phyloP scores from a whole-genome alignment of 1,140 invertebrate genomes.

The Tribolium castaneum region DNA sequence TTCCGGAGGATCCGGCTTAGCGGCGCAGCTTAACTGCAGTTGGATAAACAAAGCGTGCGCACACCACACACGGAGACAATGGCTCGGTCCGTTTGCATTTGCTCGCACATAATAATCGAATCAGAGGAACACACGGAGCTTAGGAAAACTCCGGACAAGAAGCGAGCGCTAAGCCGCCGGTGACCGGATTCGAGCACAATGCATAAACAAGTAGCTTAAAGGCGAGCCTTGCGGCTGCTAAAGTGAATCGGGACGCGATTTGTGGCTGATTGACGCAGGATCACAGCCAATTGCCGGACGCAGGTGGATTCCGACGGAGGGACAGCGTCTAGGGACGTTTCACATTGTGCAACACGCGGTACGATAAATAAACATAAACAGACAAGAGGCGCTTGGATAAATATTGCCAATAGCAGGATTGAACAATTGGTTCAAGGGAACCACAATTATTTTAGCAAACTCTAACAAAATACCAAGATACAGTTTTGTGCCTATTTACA shows the following conservation, averaged over 20 bases:
- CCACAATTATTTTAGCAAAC: too few relatives aligned
- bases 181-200: conserved; percentile 6
- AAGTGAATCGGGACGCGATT: background rate
- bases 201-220: conserved; percentile 20
- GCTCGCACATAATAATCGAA: conserved; percentile 23
- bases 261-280: background rate
- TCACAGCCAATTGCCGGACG: background rate
- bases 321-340: background rate
- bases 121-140: conserved; percentile 4
- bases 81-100: conserved; percentile 10
- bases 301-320: background rate
- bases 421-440: background rate
- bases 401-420: background rate
- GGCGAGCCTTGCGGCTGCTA: background rate
- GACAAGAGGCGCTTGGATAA: background rate
- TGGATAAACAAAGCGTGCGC: conserved; percentile 4
- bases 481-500: too few relatives aligned
- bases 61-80: conserved; percentile 23
- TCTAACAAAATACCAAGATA: too few relatives aligned
- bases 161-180: conserved; percentile 8
- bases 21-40: conserved; percentile 8
- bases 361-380: background rate
- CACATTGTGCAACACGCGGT: background rate
- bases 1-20: background rate
- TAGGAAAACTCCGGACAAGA: conserved; percentile 14